Evolutionary conservation across 2,797 vertebrate genomes (phyloP).

Genomic region (Neopelma chrysocephalum): DNA sequence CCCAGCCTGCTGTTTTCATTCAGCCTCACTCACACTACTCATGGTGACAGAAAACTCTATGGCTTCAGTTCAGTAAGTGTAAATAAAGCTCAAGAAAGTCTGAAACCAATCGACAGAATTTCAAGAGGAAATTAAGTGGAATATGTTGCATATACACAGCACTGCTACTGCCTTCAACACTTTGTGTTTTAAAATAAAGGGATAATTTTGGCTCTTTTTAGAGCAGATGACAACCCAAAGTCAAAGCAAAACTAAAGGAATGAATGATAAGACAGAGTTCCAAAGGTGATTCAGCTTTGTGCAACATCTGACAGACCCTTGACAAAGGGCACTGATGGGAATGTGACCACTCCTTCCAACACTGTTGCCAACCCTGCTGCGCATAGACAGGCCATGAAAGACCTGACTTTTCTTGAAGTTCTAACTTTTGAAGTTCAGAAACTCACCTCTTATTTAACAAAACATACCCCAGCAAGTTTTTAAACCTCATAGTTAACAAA

Average conservation of each 20-base stretch:
- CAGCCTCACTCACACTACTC: not conserved
- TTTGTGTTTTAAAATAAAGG: not conserved
- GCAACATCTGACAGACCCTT: not conserved
- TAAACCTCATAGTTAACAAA: not conserved
- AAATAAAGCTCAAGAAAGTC: not conserved
- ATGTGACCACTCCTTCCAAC: not conserved
- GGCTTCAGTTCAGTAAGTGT: not conserved
- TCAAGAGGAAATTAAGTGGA: not conserved
- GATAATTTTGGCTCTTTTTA: not conserved
- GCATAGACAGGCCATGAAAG: not conserved
- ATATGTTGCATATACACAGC: not conserved
- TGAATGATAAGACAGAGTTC: not conserved
- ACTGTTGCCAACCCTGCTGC: not conserved
- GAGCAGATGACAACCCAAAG: not conserved
- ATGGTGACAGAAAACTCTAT: not conserved
- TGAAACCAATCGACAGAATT: not conserved
- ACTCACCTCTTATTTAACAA: not conserved
- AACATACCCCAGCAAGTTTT: not conserved
- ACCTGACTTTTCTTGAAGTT: not conserved
- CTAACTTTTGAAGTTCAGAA: not conserved
- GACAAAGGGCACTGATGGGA: not conserved
- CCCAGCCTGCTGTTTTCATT: not conserved
- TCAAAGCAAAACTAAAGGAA: not conserved
- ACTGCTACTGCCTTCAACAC: not conserved
- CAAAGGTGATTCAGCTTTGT: not conserved